Percentiles rank a stretch among this genome's conserved stretches.
Evolutionary conservation across 2,113 vertebrate genomes (phyloP).

Genomic region (Tetrao urogallus): DNA sequence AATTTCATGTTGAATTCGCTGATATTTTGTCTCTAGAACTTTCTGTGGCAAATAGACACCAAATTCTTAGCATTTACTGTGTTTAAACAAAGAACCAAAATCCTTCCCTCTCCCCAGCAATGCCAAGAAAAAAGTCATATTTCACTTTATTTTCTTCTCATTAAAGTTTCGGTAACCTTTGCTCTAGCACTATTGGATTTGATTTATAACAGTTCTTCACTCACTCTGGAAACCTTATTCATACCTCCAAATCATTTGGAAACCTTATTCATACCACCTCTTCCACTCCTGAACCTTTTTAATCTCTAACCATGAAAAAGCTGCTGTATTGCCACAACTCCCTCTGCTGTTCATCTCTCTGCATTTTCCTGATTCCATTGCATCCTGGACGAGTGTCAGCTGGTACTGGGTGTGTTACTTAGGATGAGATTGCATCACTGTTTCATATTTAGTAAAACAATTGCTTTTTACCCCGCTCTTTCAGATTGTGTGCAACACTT

Average conservation of each 20-base stretch:
- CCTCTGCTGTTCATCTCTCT: background rate
- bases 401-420: background rate
- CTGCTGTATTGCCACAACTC: background rate
- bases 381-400: background rate
- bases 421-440: background rate
- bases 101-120: background rate
- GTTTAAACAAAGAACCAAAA: background rate
- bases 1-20: background rate
- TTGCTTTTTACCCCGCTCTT: background rate
- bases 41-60: background rate
- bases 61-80: background rate
- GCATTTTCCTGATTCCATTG: background rate
- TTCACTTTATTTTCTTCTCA: background rate
- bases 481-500: background rate
- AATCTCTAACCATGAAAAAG: background rate
- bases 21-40: background rate
- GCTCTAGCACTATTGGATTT: background rate
- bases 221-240: background rate
- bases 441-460: background rate
- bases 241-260: background rate
- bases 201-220: background rate
- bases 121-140: background rate
- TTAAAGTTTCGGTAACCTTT: background rate
- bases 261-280: background rate
- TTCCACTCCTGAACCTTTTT: background rate